Evolutionary conservation across 2,797 vertebrate species (phyloP).

Genomic region (Passerculus sandwichensis): DNA sequence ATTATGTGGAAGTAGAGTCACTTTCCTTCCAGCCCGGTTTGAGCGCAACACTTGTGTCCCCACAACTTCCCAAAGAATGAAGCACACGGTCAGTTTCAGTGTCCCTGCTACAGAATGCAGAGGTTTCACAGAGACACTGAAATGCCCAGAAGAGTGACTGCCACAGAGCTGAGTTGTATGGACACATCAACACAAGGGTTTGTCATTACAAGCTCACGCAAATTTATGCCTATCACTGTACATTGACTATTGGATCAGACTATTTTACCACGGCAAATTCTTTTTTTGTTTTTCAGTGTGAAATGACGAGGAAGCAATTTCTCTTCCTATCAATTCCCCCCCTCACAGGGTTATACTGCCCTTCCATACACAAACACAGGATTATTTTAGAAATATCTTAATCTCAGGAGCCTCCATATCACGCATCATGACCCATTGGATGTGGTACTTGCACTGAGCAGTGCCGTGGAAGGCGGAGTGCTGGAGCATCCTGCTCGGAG

Average conservation of each 20-base stretch:
- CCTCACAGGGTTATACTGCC: background rate
- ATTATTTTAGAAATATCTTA: background rate
- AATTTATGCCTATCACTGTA: background rate
- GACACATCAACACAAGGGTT: background rate
- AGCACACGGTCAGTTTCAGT: accelerated
- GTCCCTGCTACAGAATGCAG: background rate
- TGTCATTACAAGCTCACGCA: background rate
- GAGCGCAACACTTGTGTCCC: background rate
- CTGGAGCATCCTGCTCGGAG: background rate
- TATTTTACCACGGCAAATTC: background rate
- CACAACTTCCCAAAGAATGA: background rate
- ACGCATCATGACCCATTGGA: background rate
- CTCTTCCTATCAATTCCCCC: background rate
- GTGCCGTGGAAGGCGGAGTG: accelerated
- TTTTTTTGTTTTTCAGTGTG: background rate
- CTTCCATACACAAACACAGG: background rate
- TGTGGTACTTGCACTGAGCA: background rate
- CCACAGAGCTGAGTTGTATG: background rate
- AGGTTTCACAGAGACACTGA: background rate
- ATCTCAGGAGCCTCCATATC: background rate
- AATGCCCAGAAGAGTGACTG: background rate
- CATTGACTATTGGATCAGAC: background rate
- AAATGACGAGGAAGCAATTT: background rate
- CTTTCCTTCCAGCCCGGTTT: background rate
- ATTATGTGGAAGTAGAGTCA: background rate